Conservation (phyloP, 2,797 vertebrate genomes). For the Fringilla coelebs region DNA sequence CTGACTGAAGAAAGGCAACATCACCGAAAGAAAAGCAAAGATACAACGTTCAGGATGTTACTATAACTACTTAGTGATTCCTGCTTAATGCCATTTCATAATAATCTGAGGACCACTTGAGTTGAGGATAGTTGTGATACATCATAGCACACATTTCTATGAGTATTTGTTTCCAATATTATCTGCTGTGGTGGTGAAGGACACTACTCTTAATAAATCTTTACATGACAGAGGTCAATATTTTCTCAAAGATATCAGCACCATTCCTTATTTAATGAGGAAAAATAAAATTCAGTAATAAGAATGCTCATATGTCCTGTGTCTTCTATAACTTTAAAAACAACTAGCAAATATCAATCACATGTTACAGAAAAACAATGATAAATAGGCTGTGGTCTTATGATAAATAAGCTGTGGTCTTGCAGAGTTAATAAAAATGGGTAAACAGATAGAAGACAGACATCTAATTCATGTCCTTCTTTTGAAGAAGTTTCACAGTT, state of each 20-base stretch:
- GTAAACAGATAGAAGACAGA: background rate
- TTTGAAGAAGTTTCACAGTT: background rate
- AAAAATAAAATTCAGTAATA: background rate
- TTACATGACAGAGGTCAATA: background rate
- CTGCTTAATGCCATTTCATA: background rate
- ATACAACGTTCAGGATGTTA: background rate
- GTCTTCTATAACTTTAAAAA: background rate
- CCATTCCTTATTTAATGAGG: background rate
- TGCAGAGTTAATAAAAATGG: background rate
- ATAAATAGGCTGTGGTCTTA: too few relatives aligned
- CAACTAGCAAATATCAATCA: background rate
- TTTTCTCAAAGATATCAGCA: background rate
- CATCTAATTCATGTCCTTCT: background rate
- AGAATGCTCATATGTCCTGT: background rate
- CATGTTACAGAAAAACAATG: background rate
- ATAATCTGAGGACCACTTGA: background rate
- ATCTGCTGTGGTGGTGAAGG: background rate
- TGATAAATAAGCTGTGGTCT: background rate
- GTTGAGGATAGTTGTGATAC: background rate
- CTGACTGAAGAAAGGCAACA: background rate
- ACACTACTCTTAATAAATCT: background rate
- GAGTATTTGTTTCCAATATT: background rate
- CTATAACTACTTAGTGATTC: background rate
- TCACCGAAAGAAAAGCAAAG: background rate
- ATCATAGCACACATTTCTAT: background rate